phyloP scores from a whole-genome alignment of 1,140 invertebrate species.

The Mylabris phalerata region DNA sequence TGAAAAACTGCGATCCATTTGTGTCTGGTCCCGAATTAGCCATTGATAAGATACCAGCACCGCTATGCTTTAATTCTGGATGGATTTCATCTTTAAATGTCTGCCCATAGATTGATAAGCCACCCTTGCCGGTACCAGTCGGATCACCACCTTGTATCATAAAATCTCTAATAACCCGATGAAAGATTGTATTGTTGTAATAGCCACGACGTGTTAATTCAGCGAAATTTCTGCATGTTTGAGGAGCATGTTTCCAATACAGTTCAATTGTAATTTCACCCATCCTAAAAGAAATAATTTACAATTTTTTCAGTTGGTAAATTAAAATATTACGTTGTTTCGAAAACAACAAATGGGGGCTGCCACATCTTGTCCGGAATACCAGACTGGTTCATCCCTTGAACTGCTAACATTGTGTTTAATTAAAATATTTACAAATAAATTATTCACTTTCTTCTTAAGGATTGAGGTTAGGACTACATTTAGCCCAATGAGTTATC shows the following conservation, averaged over 20 bases:
- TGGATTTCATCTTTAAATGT: conserved; percentile 95
- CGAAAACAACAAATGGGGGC: conserved; percentile 69
- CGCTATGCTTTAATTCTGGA: conserved; percentile 90
- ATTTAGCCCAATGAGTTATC: too few relatives aligned
- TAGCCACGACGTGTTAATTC: conserved; percentile 87
- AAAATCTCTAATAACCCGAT: conserved; percentile 92
- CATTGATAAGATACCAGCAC: conserved; percentile 62
- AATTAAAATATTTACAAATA: not conserved
- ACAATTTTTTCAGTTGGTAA: conserved; percentile 1
- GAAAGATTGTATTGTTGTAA: conserved; percentile 95
- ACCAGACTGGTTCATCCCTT: conserved; percentile 46
- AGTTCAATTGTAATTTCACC: conserved; percentile 86
- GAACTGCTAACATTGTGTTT: conserved; percentile 32
- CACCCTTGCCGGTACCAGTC: conserved; percentile 90
- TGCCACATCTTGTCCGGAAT: conserved; percentile 83
- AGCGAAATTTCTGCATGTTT: conserved; percentile 94
- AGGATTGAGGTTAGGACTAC: not conserved
- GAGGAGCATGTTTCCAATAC: conserved; percentile 96
- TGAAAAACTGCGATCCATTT: conserved; percentile 98
- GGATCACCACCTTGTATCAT: conserved; percentile 97
- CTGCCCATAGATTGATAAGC: conserved; percentile 93
- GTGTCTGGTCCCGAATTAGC: conserved; percentile 91
- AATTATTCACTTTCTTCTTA: not conserved
- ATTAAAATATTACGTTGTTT: conserved; percentile 61
- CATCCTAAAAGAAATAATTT: conserved; percentile 64